Base-by-base conservation (phyloP, 2,797 vertebrate species). In the Arnoldichthys spilopterus region DNA sequence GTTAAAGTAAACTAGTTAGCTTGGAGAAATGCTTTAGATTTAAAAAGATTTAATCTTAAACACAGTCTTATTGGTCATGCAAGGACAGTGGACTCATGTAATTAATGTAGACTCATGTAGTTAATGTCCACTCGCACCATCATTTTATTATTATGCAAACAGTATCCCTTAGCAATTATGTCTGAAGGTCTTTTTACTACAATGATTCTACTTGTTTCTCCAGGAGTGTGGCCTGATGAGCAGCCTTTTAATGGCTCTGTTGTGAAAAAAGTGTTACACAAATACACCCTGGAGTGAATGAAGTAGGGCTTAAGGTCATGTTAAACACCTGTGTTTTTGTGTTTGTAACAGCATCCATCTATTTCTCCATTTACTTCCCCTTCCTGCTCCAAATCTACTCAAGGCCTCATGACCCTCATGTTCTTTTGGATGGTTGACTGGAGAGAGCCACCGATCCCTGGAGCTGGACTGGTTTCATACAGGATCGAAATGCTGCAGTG, bases 251-350 rank as follows among this genome's bases (percentile, higher is more conserved):
- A 1, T 20, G 13, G n/a, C 22, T 49, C 45, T 11, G 4, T 22
- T 30, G n/a, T 59, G 43, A 49, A 47, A 53, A 73, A 77, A 26
- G 22, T 43, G 26, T 40, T 67, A 54, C 63, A 67, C 37, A 81
- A 78, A 81, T 58, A 78, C 75, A 72, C 68, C 49, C 34, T 15
- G 56, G 34, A 43, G 22, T 40, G 68, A 72, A 22, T 45, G 26
- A 61, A 45, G 37, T 51, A 53, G 47, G 0, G 4, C 26, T 78
- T 30, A 16, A 58, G 64, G 77, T 59, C 47, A 66, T 16, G 28
- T 53, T 6, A 32, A 77, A 73, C 62, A 66, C 70, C 80, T 85
- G 83, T 80, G 83, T 78, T 82, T 80, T 75, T 72, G 54, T 76
- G 54, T 24, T 18, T n/a, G 2, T 72, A 73, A 73, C 68, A 74